Evolutionary conservation across 2,797 vertebrate species (phyloP), one percentile per base, ranked within the genome.

Genomic region (Phrynocephalus vlangalii): DNA sequence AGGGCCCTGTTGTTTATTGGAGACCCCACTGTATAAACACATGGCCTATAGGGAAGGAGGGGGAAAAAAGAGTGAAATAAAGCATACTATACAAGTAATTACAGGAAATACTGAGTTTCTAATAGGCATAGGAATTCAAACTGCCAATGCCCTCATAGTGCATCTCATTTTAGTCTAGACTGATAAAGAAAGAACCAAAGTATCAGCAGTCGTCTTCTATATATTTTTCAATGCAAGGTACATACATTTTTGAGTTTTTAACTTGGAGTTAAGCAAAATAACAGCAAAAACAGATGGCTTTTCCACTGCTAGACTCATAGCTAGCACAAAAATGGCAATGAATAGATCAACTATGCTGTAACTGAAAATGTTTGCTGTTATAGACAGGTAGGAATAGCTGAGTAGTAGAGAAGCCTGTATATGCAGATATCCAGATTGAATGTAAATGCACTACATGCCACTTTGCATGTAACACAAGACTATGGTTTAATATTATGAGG

Each of bases 1-100:
- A 99, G 98, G 85, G 99, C 98, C 95, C 99, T 97, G 97, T 99
- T 99, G 98, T 99, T 99, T 97, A 99, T 98, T 89, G 98, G 98
- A 16, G 99, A 99, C 91, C 98, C 99, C 86, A 97, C 96, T 1
- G 98, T 99, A 97, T 99, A 99, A 96, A 99, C 98, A 97, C 99
- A 99, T 77, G 97, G 96, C 95, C 99, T 99, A 95, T 84, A 96
- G 92, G 96, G 87, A 92, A 96, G 96, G 97, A 77, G 91, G 95
- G 95, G 95, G 96, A 92, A 90, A 81, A 16, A 16, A 79, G 22
- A 30, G 1, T 88, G 18, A 86, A 48, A 15, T 81, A 75, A 76
- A 66, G 28, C 48, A 1, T 33, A 70, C 20, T 83, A 50, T 86
- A 84, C 33, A 38, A 84, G 13, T 91, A 82, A 85, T 48, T 90